Conservation (phyloP, 2,113 vertebrate species). For the Lamprologus ornatipinnis region DNA sequence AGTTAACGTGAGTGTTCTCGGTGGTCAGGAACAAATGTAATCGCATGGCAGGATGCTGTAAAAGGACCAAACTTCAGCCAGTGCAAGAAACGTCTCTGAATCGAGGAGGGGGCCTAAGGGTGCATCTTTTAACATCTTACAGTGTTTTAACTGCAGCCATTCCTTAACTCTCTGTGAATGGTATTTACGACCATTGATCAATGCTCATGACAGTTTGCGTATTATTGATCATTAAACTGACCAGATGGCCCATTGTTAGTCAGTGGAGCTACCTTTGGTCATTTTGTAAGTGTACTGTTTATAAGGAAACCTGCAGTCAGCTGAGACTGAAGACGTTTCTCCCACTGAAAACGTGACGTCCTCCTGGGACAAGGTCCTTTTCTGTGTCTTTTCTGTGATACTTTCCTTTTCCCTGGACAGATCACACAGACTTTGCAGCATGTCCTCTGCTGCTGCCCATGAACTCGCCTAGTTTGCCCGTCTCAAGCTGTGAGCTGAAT, state of each 20-base stretch:
- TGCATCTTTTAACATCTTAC: background rate
- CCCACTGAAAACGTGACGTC: rapidly evolving
- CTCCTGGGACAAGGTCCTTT: background rate
- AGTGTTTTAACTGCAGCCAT: background rate
- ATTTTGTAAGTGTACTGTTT: background rate
- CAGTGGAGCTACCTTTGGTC: background rate
- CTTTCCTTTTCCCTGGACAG: conserved; percentile 21
- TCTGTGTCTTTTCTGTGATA: background rate
- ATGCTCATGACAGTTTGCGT: background rate
- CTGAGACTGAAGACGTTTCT: background rate
- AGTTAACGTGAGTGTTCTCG: too few species aligned
- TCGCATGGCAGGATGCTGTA: too few species aligned
- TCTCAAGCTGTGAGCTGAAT: conserved; percentile 76
- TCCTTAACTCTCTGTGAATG: background rate
- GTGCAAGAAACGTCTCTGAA: background rate
- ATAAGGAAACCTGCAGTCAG: background rate
- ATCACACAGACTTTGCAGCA: conserved; percentile 65
- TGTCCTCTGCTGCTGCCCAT: conserved; percentile 67
- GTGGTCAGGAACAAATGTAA: too few species aligned
- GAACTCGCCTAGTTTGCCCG: conserved; percentile 47
- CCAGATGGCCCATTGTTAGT: background rate
- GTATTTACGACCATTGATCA: background rate
- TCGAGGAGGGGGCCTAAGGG: background rate
- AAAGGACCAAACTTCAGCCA: background rate
- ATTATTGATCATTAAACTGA: background rate